These are phyloP conservation scores for Hypomesus transpacificus DNA, from an alignment of 2,113 vertebrate species.

Conservation along the genomic window DNA sequence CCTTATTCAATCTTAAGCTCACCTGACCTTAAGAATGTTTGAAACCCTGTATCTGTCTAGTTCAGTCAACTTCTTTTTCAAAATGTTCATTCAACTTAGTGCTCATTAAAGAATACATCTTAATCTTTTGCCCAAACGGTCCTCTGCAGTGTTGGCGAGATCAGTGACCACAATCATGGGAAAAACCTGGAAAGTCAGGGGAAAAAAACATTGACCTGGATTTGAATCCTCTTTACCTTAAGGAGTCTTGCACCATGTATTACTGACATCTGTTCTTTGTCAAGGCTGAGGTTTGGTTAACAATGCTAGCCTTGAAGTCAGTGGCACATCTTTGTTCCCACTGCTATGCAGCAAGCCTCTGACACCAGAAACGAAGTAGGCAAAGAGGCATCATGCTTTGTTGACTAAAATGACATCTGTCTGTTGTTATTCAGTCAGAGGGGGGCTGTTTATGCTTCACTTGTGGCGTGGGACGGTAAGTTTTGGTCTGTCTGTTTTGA, in stretches of 20 bases:
- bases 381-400: background rate
- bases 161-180: background rate
- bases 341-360: too few relatives aligned
- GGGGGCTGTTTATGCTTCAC: background rate
- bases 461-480: background rate
- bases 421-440: background rate
- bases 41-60: background rate
- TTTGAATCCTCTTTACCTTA: too few relatives aligned
- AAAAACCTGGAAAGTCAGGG: too few relatives aligned
- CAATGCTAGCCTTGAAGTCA: too few relatives aligned
- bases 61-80: too few relatives aligned
- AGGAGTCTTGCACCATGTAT: too few relatives aligned
- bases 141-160: background rate
- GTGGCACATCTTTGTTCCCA: too few relatives aligned
- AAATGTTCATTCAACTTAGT: too few relatives aligned
- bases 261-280: too few relatives aligned
- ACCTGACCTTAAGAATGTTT: background rate
- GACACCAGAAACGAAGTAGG: too few relatives aligned
- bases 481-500: conserved; percentile 1
- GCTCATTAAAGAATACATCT: background rate
- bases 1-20: too few relatives aligned
- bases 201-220: too few relatives aligned
- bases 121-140: background rate
- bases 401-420: conserved; percentile 4
- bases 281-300: background rate